phyloP scores from a whole-genome alignment of 2,888 invertebrate species.

The Cerastis rubricosa region DNA sequence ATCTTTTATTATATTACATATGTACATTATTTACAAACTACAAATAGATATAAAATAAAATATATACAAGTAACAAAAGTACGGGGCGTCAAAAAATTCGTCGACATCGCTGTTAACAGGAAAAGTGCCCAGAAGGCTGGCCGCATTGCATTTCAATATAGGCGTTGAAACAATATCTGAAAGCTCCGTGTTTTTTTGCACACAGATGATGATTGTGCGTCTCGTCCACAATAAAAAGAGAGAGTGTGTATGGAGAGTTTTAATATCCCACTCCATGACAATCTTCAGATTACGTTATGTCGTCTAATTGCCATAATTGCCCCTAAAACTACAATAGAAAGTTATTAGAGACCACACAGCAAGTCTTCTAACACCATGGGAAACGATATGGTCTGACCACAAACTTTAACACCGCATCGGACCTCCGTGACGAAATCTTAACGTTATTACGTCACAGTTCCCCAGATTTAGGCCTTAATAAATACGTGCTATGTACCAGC shows the following conservation, averaged over 20 bases:
- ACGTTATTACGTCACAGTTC: conserved; percentile 16
- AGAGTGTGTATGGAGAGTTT: neutral
- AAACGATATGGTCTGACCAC: conserved; percentile 1
- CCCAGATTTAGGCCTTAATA: conserved; percentile 50
- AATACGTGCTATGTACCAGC: conserved; percentile 47
- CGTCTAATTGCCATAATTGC: conserved; percentile 23
- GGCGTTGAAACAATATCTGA: neutral
- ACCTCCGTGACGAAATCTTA: conserved; percentile 20
- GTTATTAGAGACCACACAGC: conserved; percentile 7
- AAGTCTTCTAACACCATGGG: neutral
- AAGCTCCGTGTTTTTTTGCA: neutral
- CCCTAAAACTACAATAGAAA: neutral
- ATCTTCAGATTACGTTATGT: neutral
- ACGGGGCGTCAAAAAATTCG: no score
- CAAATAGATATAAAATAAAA: no score
- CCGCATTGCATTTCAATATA: neutral
- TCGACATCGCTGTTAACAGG: no score
- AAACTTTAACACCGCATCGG: neutral
- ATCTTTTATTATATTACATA: no score
- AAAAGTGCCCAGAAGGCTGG: no score
- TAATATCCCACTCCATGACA: neutral
- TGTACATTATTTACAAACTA: no score
- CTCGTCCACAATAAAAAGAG: neutral
- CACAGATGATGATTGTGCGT: neutral
- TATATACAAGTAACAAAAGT: no score